Conservation (phyloP, 2,113 vertebrate species). For the Alethe diademata region DNA sequence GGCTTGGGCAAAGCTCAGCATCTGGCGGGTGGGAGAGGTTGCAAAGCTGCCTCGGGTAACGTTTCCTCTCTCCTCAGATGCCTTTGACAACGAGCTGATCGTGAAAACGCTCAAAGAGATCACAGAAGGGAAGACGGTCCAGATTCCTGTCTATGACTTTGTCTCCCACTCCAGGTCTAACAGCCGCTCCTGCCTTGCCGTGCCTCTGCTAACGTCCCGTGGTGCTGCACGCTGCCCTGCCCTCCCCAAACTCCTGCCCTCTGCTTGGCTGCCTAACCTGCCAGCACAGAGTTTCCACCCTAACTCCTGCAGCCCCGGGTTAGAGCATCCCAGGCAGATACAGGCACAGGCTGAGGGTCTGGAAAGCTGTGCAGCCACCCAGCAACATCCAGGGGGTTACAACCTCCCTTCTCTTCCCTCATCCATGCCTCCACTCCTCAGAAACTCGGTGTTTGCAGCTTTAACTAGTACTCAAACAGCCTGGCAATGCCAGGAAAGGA, state of each 20-base stretch:
- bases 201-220: neutral
- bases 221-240: neutral
- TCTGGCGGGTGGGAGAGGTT: slow-evolving; percentile 4
- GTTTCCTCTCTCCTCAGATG: slow-evolving; percentile 78
- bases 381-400: neutral
- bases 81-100: slow-evolving; percentile 95
- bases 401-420: neutral
- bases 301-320: neutral
- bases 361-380: neutral
- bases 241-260: neutral
- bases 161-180: slow-evolving; percentile 93
- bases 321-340: neutral
- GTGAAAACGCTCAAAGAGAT: slow-evolving; percentile 89
- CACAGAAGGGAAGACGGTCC: slow-evolving; percentile 88
- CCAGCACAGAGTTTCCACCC: neutral
- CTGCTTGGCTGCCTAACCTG: neutral
- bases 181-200: neutral
- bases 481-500: neutral
- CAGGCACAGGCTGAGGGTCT: neutral
- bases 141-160: slow-evolving; percentile 97
- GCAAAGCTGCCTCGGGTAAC: neutral
- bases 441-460: neutral
- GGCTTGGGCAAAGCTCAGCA: neutral
- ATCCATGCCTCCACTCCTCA: neutral
- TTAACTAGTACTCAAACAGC: neutral